Evolutionary conservation across 2,113 vertebrate species (phyloP), one percentile per base, ranked within the genome.

Genomic region (Sinocyclocheilus rhinocerous): DNA sequence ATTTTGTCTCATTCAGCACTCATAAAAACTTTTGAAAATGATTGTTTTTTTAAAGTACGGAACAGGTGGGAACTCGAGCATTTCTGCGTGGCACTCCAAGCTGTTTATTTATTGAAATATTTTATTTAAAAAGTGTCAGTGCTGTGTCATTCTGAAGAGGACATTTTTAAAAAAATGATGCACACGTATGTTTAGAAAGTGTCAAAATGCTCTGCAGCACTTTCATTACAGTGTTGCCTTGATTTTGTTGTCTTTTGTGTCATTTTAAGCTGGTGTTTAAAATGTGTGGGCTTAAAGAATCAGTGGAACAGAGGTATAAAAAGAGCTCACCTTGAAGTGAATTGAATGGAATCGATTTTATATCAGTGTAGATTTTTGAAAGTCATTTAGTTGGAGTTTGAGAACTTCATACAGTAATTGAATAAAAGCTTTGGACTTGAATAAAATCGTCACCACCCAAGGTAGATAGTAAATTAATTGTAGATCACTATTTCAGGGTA

Each of bases 41-140:
- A 86, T 70, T 79, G 87, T 93, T 92, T 91, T 91, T 91, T 87
- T 90, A 90, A 22, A 90, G 90, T 90, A 90, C 87, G 90, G 91
- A 91, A 91, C 90, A 87, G 89, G 87, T 77, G 89, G 85, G 92
- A 93, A 94, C 92, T 93, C 92, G 88, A 93, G 93, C 91, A 87
- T 93, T 85, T 92, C 92, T 93, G 92, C 86, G 89, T 92, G 90
- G 93, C 91, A 95, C 94, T 94, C 92, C 93, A 92, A 92, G 85
- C 92, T 88, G 89, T 90, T 90, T 93, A 93, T 92, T 93, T 94
- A 94, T 93, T 95, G 92, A 89, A 92, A 91, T 92, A 92, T 89
- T 94, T 92, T 90, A 93, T 93, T 95, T 92, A 93, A 93, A 94
- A 93, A 87, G 92, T 93, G 93, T 94, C 92, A 95, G 94, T 92